phyloP scores from a whole-genome alignment of 2,113 vertebrate genomes.

The Heterochromis multidens region DNA sequence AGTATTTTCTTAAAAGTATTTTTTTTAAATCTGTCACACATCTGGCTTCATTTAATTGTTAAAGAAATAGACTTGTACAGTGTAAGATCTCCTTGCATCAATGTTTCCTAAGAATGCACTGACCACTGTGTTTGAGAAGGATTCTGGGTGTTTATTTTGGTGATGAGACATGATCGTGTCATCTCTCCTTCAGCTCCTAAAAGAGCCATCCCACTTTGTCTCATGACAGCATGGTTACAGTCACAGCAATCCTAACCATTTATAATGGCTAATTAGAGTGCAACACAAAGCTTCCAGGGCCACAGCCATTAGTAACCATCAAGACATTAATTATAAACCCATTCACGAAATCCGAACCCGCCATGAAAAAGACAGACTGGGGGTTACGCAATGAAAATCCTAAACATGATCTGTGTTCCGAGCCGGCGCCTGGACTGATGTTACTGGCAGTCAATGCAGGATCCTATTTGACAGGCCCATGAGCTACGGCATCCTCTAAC shows the following conservation, averaged over 20 bases:
- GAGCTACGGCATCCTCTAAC: constrained; percentile 55
- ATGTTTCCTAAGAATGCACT: not conserved
- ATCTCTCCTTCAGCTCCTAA: not conserved
- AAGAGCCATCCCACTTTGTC: constrained; percentile 22
- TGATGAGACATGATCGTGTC: not conserved
- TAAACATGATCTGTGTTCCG: constrained; percentile 71
- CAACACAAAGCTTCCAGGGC: constrained; percentile 53
- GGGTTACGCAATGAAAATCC: constrained; percentile 69
- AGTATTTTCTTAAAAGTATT: not conserved
- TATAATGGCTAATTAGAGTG: constrained; percentile 69
- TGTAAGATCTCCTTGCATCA: not conserved
- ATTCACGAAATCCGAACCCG: constrained; percentile 66
- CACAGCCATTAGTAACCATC: constrained; percentile 63
- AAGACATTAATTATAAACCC: constrained; percentile 75
- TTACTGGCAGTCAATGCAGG: constrained; percentile 67
- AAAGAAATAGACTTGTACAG: not conserved
- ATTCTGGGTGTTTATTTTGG: not conserved
- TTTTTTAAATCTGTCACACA: not conserved
- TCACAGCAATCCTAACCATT: constrained; percentile 34
- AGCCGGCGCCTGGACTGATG: constrained; percentile 65
- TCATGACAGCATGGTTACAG: constrained; percentile 10
- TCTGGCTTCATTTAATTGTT: not conserved
- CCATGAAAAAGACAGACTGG: constrained; percentile 51
- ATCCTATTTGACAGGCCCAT: constrained; percentile 38
- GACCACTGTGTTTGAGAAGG: not conserved